Conservation (phyloP, 2,888 invertebrate species). For the Agriopis aurantiaria region DNA sequence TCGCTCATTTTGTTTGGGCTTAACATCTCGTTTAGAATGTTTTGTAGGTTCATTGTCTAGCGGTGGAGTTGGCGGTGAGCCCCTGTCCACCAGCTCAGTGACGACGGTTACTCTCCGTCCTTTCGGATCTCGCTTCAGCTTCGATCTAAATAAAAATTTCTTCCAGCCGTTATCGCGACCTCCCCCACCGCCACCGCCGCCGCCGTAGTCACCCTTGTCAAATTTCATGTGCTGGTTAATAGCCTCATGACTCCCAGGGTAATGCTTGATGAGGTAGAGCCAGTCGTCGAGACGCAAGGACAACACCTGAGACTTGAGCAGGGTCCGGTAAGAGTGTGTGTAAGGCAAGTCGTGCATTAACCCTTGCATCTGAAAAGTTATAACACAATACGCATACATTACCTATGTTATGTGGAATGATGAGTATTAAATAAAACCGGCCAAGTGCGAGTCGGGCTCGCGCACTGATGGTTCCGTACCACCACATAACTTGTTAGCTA, state of each 20-base stretch:
- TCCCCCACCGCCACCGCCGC: slow-evolving; percentile 3
- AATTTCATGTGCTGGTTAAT: slow-evolving; percentile 56
- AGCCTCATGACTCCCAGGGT: slow-evolving; percentile 60
- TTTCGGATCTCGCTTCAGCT: slow-evolving; percentile 5
- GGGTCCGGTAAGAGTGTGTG: slow-evolving; percentile 64
- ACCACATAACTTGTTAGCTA: no score
- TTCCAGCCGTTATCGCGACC: slow-evolving; percentile 16
- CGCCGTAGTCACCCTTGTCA: slow-evolving; percentile 11
- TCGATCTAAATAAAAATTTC: no score
- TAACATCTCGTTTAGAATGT: background rate
- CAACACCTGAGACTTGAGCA: slow-evolving; percentile 66
- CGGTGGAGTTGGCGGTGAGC: background rate
- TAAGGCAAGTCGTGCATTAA: slow-evolving; percentile 61
- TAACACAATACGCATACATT: background rate
- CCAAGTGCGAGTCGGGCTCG: no score
- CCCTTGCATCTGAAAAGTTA: slow-evolving; percentile 65
- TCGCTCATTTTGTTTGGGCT: no score
- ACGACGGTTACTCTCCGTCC: slow-evolving; percentile 13
- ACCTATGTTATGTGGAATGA: background rate
- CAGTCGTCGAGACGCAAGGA: slow-evolving; percentile 67
- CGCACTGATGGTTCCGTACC: no score
- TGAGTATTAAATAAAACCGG: no score
- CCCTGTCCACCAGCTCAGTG: background rate
- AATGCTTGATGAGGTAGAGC: slow-evolving; percentile 69
- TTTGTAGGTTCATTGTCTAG: background rate